Base-by-base conservation (phyloP, 2,888 invertebrate species). In the Synergus umbraculus region DNA sequence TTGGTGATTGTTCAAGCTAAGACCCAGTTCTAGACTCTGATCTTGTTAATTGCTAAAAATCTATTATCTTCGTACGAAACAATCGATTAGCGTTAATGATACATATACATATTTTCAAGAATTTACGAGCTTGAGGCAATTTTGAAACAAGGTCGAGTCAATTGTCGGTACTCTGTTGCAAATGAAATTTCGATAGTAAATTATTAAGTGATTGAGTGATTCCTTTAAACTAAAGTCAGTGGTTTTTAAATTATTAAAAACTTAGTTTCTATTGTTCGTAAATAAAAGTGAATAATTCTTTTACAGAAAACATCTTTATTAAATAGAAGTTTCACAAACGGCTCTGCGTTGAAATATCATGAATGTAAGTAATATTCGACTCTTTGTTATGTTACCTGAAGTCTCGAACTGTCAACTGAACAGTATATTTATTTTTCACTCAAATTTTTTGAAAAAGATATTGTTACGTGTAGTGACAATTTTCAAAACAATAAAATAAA, bases 361-460 rank as follows among this genome's bases (percentile, higher is more conserved):
- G 86, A 86, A 87, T 85, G 86, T 87, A 80, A 87, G 87, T 83
- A 73, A 46, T 67, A 64, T 49, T 77, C 58, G 18, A 10, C 58
- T 9, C 18, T 58, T 58, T 58, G 18, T 58, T 18, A 49, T n/a
- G 58, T 58, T 7, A 18, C 0, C 18, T 18, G 18, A 18, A 58
- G 18, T 58, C 9, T 58, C 18, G 10, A 58, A 58, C 18, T 18
- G 3, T 18, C 58, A 58, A 18, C 10, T 58, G 9, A 18, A 18
- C 10, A 9, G 9, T n/a, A 10, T 58, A 58, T 58, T 2, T 58
- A 8, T 9, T 18, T 3, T 3, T n/a, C n/a, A n/a, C n/a, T 54
- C 8, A 54, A 54, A 8, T n/a, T 54, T n/a, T 7, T n/a, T 7
- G 0, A 8, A 4, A 54, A 54, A n/a, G 29, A 29, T 29, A n/a